These are phyloP conservation scores for Argynnis bischoffii DNA, from an alignment of 2,888 invertebrate genomes.

Conservation along the genomic window DNA sequence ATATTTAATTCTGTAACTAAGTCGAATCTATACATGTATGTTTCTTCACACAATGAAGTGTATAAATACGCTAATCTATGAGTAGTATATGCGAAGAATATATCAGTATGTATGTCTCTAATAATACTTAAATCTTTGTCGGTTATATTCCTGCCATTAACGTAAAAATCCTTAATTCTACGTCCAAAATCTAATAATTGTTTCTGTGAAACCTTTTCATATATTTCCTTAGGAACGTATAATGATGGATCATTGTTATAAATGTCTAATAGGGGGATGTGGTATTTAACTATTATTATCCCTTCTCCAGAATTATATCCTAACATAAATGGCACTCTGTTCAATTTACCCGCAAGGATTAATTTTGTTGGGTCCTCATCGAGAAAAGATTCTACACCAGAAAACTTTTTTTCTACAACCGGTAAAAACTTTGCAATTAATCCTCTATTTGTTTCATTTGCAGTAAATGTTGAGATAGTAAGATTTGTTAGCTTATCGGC, in stretches of 20 bases:
- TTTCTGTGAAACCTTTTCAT: conserved; percentile 44
- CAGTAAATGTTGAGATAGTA: conserved; percentile 48
- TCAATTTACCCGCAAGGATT: conserved; percentile 48
- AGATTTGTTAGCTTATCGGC: conserved; percentile 50
- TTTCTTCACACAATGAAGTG: conserved; percentile 41
- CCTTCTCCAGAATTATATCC: conserved; percentile 66
- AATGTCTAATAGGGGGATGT: conserved; percentile 46
- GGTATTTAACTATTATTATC: conserved; percentile 47
- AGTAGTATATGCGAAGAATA: conserved; percentile 53
- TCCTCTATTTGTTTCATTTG: conserved; percentile 55
- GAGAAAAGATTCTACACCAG: conserved; percentile 52
- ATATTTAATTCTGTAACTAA: conserved; percentile 58
- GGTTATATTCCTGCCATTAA: conserved; percentile 48
- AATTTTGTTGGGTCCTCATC: conserved; percentile 50
- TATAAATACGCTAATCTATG: conserved; percentile 57
- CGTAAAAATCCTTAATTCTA: conserved; percentile 56
- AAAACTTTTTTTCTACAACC: conserved; percentile 57
- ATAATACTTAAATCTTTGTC: conserved; percentile 46
- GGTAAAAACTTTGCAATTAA: conserved; percentile 58
- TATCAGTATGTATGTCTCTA: conserved; percentile 49
- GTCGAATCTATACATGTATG: conserved; percentile 60
- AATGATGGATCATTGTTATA: conserved; percentile 52
- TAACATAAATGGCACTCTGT: conserved; percentile 55
- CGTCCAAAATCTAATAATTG: conserved; percentile 52
- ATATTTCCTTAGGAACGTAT: conserved; percentile 55